Conservation (phyloP, 2,888 invertebrate genomes). For the Mystacides longicornis region DNA sequence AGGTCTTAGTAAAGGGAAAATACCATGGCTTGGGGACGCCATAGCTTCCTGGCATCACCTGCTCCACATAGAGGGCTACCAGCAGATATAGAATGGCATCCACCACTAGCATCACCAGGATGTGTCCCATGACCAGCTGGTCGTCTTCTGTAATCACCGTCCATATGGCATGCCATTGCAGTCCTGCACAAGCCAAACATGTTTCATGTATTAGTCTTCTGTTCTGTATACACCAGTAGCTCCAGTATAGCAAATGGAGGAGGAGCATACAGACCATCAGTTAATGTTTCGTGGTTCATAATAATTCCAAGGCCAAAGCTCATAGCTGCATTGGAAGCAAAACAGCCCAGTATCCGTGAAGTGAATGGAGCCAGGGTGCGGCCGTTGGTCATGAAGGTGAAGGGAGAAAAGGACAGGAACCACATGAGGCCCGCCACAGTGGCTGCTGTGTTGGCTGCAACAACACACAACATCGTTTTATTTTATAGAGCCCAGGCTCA, state of each 20-base stretch:
- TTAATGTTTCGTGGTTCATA: slow-evolving; percentile 62
- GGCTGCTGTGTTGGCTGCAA: slow-evolving; percentile 69
- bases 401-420: slow-evolving; percentile 69
- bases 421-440: slow-evolving; percentile 69
- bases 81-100: slow-evolving; percentile 64
- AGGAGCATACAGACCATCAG: slow-evolving; percentile 46
- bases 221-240: not conserved
- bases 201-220: not conserved
- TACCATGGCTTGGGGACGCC: slow-evolving; percentile 79
- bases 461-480: too few relatives aligned
- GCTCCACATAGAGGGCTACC: slow-evolving; percentile 78
- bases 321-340: slow-evolving; percentile 75
- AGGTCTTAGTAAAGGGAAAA: slow-evolving; percentile 51
- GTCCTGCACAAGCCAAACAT: slow-evolving; percentile 34
- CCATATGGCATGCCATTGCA: slow-evolving; percentile 59
- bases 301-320: slow-evolving; percentile 69
- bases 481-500: too few relatives aligned
- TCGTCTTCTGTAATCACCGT: slow-evolving; percentile 59
- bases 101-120: slow-evolving; percentile 62
- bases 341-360: slow-evolving; percentile 55
- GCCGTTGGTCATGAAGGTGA: slow-evolving; percentile 56
- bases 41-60: slow-evolving; percentile 79
- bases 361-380: slow-evolving; percentile 54
- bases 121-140: slow-evolving; percentile 58
- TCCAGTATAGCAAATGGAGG: not conserved